Conservation (phyloP, 2,888 invertebrate species). For the Venustoraphidia nigricollis region DNA sequence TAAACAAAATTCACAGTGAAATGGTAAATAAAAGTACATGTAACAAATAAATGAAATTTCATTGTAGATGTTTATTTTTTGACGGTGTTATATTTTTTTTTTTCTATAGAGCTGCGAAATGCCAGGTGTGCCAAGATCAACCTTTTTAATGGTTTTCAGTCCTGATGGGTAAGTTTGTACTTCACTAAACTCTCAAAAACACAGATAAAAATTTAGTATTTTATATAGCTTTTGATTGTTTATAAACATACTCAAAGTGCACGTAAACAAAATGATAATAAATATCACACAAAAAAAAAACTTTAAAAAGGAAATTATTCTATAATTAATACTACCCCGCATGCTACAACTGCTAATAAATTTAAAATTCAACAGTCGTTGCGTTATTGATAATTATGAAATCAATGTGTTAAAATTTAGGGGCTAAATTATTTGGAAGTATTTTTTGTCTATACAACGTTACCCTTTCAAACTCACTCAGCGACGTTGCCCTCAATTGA, state of each 20-base stretch:
- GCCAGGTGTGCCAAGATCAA: constrained; percentile 61
- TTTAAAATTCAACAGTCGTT: no score
- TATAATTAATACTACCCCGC: no score
- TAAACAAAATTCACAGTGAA: constrained; percentile 41
- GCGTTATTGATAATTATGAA: no score
- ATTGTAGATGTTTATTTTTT: constrained; percentile 5
- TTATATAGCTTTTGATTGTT: not conserved
- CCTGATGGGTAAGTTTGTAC: constrained; percentile 55
- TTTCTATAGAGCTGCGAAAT: constrained; percentile 45
- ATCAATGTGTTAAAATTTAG: no score
- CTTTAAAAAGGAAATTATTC: no score
- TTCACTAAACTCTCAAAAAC: not conserved
- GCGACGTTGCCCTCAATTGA: no score
- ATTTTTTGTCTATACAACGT: no score
- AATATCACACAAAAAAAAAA: no score
- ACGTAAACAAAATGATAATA: no score
- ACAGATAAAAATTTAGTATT: not conserved
- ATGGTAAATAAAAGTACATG: constrained; percentile 31
- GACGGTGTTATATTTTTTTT: constrained; percentile 23
- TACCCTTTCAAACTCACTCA: no score
- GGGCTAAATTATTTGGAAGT: no score
- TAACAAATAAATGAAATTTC: not conserved
- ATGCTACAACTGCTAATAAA: no score
- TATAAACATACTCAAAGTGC: not conserved
- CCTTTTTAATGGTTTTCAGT: constrained; percentile 78